Conservation (phyloP, 2,888 invertebrate genomes). For the Pomacea canaliculata region DNA sequence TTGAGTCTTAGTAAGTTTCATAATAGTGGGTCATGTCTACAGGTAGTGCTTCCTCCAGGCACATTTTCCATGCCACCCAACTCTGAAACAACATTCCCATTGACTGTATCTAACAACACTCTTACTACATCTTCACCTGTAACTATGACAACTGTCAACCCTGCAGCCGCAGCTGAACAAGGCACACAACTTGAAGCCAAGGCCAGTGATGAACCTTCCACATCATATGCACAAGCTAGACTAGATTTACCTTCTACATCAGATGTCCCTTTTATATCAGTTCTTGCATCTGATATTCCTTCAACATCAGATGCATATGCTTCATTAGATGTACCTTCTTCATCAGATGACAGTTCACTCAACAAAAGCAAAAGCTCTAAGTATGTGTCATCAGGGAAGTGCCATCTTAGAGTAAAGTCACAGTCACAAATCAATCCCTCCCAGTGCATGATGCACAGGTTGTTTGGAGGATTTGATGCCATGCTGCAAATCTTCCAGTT, state of each 20-base stretch:
- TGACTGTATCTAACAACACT: conserved; percentile 43
- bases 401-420: background rate
- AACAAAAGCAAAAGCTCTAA: background rate
- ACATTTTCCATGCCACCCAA: conserved; percentile 50
- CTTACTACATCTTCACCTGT: conserved; percentile 3
- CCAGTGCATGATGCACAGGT: conserved; percentile 46
- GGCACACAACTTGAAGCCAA: background rate
- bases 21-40: no score
- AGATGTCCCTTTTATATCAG: no score
- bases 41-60: conserved; percentile 61
- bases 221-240: no score
- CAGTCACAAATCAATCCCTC: conserved; percentile 16
- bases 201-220: no score
- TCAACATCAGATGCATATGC: background rate
- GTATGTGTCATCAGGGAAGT: background rate
- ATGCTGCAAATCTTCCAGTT: conserved; percentile 57
- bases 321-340: no score
- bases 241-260: no score
- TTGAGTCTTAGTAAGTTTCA: no score
- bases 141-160: background rate
- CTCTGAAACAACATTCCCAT: conserved; percentile 41
- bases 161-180: background rate
- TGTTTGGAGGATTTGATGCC: conserved; percentile 59
- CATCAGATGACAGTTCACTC: background rate
- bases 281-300: no score